Evolutionary conservation across 2,888 invertebrate genomes (phyloP).

Genomic region (Limenitis camilla): DNA sequence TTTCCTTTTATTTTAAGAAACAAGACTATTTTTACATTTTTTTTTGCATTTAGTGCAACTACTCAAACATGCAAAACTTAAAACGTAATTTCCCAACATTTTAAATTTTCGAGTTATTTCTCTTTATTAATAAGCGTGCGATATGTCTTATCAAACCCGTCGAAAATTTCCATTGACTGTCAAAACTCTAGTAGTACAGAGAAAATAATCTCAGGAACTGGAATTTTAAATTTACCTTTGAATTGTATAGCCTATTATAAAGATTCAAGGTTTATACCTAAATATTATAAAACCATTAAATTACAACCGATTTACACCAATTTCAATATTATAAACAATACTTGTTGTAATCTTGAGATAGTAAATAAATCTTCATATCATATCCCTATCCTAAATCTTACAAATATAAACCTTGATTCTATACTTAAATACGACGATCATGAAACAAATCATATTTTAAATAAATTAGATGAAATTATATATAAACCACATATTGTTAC

Average conservation of each 20-base stretch:
- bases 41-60: too few relatives aligned
- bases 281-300: conserved; percentile 4
- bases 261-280: conserved; percentile 7
- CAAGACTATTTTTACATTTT: too few relatives aligned
- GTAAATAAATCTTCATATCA: not conserved
- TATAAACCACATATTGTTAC: not conserved
- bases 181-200: conserved; percentile 6
- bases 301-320: conserved; percentile 2
- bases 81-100: too few relatives aligned
- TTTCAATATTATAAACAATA: conserved; percentile 12
- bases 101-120: too few relatives aligned
- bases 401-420: not conserved
- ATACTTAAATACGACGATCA: not conserved
- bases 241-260: conserved; percentile 13
- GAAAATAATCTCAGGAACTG: conserved; percentile 3
- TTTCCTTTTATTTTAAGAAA: too few relatives aligned
- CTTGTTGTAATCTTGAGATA: conserved; percentile 10
- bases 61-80: too few relatives aligned
- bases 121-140: too few relatives aligned
- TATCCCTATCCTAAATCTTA: not conserved
- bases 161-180: not conserved
- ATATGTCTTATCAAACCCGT: not conserved
- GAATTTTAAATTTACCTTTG: conserved; percentile 8
- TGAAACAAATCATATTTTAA: not conserved
- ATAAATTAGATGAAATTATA: not conserved